Evolutionary conservation across 1,140 invertebrate genomes (phyloP), one percentile per base, ranked within the genome.

Genomic region (Rhysida immarginata): DNA sequence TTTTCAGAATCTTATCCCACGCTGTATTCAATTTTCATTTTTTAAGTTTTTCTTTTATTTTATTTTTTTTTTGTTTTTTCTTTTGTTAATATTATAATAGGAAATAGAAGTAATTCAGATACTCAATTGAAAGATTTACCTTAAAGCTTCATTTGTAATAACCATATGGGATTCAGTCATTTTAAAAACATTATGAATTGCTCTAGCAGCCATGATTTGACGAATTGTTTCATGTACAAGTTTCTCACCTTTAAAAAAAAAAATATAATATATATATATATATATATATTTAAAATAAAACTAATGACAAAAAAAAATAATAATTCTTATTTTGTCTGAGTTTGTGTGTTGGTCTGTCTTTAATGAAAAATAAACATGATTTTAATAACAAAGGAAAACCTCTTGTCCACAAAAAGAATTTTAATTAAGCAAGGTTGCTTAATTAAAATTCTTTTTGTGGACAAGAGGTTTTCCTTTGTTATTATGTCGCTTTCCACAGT

Each of bases 141-240:
- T 71, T 60, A 75, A 65, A 57, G 64, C 61, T 51, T 69, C 64
- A 61, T 65, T 67, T 5, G 71, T 66, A 5, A 73, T 67, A 24
- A 71, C 62, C 59, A 75, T 60, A 48, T 66, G 63, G 8, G 70
- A 71, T 55, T 74, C 71, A 27, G 68, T 71, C 63, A 72, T 74
- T 55, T 71, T 72, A 60, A 75, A 74, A 14, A 75, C 65, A 62
- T 74, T 74, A 58, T 75, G 72, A 57, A 74, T 74, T 26, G 73
- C 73, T 54, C 73, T 60, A 23, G 73, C 72, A 50, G 72, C 71
- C 69, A 75, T 68, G 41, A 75, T 74, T 56, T 73, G 69, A 26
- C 73, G 60, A 48, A 74, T 74, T n/a, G 72, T 74, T 54, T 71
- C 68, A 62, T 67, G 67, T 2, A 75, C 69, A 16, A 75, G 58